Base-by-base conservation (phyloP, 2,113 vertebrate genomes). In the Recurvirostra avosetta region DNA sequence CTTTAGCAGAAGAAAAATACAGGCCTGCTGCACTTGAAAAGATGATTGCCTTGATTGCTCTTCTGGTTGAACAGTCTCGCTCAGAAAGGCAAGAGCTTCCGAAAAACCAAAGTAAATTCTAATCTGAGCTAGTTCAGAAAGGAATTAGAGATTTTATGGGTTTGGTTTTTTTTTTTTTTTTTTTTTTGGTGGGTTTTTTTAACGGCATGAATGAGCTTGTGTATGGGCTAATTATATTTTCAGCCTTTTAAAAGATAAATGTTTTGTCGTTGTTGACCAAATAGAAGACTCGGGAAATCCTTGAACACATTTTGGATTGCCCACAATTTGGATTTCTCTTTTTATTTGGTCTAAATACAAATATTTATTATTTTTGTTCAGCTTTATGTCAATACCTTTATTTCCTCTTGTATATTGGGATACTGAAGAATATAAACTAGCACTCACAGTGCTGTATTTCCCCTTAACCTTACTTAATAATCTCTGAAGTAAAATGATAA, bases 21-120 rank as follows among this genome's bases (percentile, higher is more conserved):
- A 98, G 99, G 10, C 99, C 99, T 18, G 99, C 99, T n/a, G 99
- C 99, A 52, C 98, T 99, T 97, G 99, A 99, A 97, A 99, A 99
- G 98, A 99, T 99, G 99, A 99, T 99, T 76, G 99, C 99, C 18
- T 98, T 99, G 88, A 99, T 99, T 93, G 99, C 99, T 92, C 99
- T 99, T 96, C 98, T 99, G 77, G 99, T 99, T 96, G 99, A 99
- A 97, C 99, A 99, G 95, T 99, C 99, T 81, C 99, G 99, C 94
- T 99, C 99, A 26, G 99, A 99, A 98, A 99, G 99, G 99, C 99
- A 92, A 90, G 97, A 68, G 77, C 86, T 96, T 92, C 91, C 85
- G 88, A 88, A 84, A 97, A 95, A 88, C 8, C 74, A 41, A 89
- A 89, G 52, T 72, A 32, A 79, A 34, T 67, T 79, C 70, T 56